Conservation (phyloP, 2,113 vertebrate species). For the Sitta europaea region DNA sequence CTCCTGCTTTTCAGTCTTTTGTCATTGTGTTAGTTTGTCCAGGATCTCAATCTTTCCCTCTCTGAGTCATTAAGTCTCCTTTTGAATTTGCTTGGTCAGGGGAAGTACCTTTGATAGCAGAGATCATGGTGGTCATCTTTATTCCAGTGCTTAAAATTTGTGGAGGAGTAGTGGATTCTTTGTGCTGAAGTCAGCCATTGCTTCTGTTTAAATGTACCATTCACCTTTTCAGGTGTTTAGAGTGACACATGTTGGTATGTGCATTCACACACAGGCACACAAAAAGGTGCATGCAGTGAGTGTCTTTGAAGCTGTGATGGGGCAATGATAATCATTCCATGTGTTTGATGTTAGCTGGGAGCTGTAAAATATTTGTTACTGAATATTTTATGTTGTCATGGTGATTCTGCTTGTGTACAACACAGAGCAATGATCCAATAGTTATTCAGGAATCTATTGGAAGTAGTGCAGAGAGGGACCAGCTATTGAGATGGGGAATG, state of each 20-base stretch:
- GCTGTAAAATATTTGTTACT: not conserved
- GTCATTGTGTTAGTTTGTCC: too few relatives aligned
- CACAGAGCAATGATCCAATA: not conserved
- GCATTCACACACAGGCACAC: not conserved
- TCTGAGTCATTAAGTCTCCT: not conserved
- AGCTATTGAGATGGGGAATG: not conserved
- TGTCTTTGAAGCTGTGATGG: conserved; percentile 70
- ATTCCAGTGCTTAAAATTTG: not conserved
- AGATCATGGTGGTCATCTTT: not conserved
- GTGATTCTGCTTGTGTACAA: not conserved
- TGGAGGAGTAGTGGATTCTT: not conserved
- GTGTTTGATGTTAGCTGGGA: conserved; percentile 65
- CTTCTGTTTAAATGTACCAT: not conserved
- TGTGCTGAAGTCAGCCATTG: not conserved
- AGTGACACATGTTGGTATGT: not conserved
- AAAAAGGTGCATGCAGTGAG: not conserved
- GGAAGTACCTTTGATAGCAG: not conserved
- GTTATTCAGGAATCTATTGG: not conserved
- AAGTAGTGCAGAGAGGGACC: not conserved
- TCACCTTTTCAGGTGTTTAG: conserved; percentile 48
- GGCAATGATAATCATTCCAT: conserved; percentile 66
- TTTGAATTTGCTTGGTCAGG: not conserved
- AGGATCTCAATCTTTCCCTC: not conserved
- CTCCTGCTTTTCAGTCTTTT: not conserved
- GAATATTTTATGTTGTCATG: conserved; percentile 22